Evolutionary conservation across 2,113 vertebrate genomes (phyloP), one percentile per base, ranked within the genome.

Genomic region (Pionites leucogaster): DNA sequence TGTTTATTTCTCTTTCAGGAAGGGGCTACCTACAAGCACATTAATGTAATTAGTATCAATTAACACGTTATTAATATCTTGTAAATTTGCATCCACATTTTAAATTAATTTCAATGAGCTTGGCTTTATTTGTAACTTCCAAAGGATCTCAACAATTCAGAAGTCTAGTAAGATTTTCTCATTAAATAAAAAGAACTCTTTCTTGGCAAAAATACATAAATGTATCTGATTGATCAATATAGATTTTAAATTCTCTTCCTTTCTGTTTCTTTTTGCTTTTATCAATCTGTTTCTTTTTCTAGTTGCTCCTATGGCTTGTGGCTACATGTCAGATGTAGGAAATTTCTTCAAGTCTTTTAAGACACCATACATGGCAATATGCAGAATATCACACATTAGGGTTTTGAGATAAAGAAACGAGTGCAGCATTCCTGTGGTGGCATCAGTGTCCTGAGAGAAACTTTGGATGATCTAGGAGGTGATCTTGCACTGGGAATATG

Each of bases 381-480:
- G 10, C 3, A 85, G 33, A 53, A 64, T 49, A 53, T 39, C 42
- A 31, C 31, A 82, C 2, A 1, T 31, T n/a, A 68, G 18, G 5
- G 13, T 44, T 82, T 52, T 72, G 62, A 72, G 19, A 63, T 37
- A 12, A 88, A 64, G 22, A 37, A 53, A 27, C 25, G 6, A 80
- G 15, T 0, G 0, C 13, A 42, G 3, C 22, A 17, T 5, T 65
- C 27, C 12, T 69, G 28, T 59, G 19, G 12, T 44, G 8, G 3
- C 12, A 71, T 55, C 29, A 72, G 23, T 24, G 10, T 28, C 15
- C 31, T 67, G 6, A 20, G 23, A 86, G 70, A 72, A 7, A 11
- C 37, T 92, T 39, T 72, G 27, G 33, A 55, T 53, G n/a, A 52
- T 65, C 64, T 67, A 65, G 29, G 24, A 88, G 28, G n/a, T 42